phyloP scores from a whole-genome alignment of 2,888 invertebrate genomes.

The Pteria penguin region DNA sequence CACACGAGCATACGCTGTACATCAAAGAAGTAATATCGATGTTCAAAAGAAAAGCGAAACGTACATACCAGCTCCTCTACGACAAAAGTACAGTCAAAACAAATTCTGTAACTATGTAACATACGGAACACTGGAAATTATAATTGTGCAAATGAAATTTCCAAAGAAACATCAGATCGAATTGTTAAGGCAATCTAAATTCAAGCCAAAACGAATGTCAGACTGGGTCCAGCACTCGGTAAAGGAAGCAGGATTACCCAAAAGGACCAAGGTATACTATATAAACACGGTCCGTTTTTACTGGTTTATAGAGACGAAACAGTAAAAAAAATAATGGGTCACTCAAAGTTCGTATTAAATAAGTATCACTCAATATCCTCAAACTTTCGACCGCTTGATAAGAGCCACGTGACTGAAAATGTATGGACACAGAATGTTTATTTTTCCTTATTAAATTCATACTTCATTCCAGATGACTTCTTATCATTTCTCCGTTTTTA shows the following conservation, averaged over 20 bases:
- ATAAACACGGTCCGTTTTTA: no score
- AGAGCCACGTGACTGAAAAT: no score
- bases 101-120: conserved; percentile 23
- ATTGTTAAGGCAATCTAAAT: neutral
- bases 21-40: conserved; percentile 28
- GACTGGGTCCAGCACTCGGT: conserved; percentile 44
- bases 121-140: conserved; percentile 33
- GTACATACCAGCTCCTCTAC: neutral
- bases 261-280: conserved; percentile 44
- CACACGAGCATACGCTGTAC: conserved; percentile 38
- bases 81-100: neutral
- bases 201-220: conserved; percentile 39
- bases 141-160: conserved; percentile 38
- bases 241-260: conserved; percentile 40
- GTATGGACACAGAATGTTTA: no score
- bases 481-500: no score
- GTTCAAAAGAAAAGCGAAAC: neutral
- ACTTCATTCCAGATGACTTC: no score
- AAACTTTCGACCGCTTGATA: no score
- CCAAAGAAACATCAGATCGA: neutral
- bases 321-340: no score
- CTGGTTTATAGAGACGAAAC: no score
- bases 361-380: no score
- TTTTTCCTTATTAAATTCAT: no score
- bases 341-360: no score